Base-by-base conservation (phyloP, 2,113 vertebrate species). In the Labeo catla region DNA sequence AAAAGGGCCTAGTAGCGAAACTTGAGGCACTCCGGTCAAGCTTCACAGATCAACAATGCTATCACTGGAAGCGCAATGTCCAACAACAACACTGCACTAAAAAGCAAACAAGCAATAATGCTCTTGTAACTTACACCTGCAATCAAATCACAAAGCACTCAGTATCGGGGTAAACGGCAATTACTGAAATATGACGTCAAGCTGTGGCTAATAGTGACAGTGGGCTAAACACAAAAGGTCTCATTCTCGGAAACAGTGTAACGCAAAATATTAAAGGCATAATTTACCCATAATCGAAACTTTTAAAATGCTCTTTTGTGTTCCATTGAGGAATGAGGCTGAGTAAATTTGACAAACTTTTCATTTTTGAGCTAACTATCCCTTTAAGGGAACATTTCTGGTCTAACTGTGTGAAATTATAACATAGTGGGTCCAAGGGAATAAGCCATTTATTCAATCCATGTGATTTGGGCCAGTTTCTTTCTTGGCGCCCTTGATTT, bases 51-150 rank as follows among this genome's bases (percentile, higher is more conserved):
- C 23, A 86, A 70, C 72, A 89, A 88, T 88, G 90, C 86, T 82
- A 87, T 88, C 81, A 57, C 89, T 86, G 85, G 81, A 73, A 86
- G 87, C 84, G 81, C 79, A 76, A 3, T 76, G 80, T 90, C 89
- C 90, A 90, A 89, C 89, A 90, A 90, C 90, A 91, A 85, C 84
- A 89, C 88, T 89, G 89, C 9, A 45, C 77, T 88, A 88, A 59
- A 49, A 91, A 77, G 86, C 88, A 76, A 88, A 89, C 73, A 89
- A 91, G 87, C 86, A 45, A 81, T 70, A 91, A 87, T 89, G 57
- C 63, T 85, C 45, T 84, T 76, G 80, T 89, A 93, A 91, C 89
- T 89, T 83, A 86, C 82, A 84, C 84, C 83, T 85, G 81, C 90
- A 87, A 86, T 92, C 87, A 91, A 86, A 91, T 86, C 70, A 87